Evolutionary conservation across 1,140 invertebrate species (phyloP), one percentile per base, ranked within the genome.

Genomic region (Conus betulinus): DNA sequence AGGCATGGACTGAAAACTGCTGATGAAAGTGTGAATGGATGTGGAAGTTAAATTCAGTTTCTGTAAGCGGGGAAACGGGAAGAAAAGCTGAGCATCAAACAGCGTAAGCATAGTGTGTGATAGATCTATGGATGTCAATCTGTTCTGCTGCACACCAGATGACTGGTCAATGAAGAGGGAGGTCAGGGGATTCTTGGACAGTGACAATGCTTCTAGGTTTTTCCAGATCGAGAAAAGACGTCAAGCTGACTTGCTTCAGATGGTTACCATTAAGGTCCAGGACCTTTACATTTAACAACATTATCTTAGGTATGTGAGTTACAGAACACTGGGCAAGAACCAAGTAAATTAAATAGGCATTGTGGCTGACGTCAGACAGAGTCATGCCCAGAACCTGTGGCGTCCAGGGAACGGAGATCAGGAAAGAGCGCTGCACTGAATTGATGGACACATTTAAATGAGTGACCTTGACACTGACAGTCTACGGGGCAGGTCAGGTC

Each of bases 401-500:
- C 84, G 57, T 85, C 84, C 55, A 85, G 60, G 57, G 67, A 85
- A 7, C 84, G 84, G 23, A 85, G 57, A 20, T 85, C 60, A n/a
- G 63, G 8, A 23, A 60, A 71, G 0, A 5, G 25, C 10, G 53
- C 57, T 17, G 57, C 57, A 6, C 3, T 10, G 39, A 71, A 84
- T 0, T 51, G 25, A 17, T 60, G 84, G 7, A 10, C 10, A 55
- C 84, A 85, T 1, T n/a, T 13, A 20, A 85, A 85, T 8, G 84
- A 7, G 2, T 60, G 25, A 17, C 84, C 84, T 25, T 85, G 60
- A 85, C 84, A 85, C 57, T 23, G 23, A 51, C 84, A 85, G 2
- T 55, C 60, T 17, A 60, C 63, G 13, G 84, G n/a, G 84, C 84
- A 85, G 57, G 53, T 39, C 23, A 27, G 17, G 15, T 52, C 63